Conservation (phyloP, 2,113 vertebrate species). For the Cinclus cinclus region DNA sequence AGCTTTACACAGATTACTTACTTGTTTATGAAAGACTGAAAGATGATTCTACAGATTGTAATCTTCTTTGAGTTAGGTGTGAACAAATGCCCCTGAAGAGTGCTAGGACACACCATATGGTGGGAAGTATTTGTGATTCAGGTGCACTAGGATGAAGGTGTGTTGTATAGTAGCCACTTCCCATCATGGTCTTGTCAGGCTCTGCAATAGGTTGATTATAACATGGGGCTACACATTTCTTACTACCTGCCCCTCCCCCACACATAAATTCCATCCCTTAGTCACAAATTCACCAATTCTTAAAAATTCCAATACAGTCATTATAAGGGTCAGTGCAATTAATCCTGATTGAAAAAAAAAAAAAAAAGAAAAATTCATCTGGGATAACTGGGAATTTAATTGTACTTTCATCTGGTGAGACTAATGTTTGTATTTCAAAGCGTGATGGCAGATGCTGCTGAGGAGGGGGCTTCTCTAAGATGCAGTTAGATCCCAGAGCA, state of each 20-base stretch:
- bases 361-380: not conserved
- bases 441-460: not conserved
- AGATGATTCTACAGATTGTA: not conserved
- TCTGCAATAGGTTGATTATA: not conserved
- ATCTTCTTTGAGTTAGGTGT: not conserved
- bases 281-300: not conserved
- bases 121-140: not conserved
- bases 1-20: not conserved
- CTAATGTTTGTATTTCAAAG: not conserved
- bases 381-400: not conserved
- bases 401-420: not conserved
- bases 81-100: not conserved
- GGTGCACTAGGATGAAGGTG: not conserved
- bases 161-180: not conserved
- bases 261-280: not conserved
- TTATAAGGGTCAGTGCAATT: not conserved
- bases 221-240: not conserved
- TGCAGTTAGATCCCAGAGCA: not conserved
- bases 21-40: not conserved
- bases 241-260: fast-evolving
- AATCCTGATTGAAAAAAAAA: not conserved
- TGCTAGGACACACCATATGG: not conserved
- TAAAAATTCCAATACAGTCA: not conserved
- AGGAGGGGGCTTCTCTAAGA: not conserved
- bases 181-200: not conserved